These are phyloP conservation scores for Noctua janthe DNA, from an alignment of 2,888 invertebrate genomes.

Conservation along the genomic window DNA sequence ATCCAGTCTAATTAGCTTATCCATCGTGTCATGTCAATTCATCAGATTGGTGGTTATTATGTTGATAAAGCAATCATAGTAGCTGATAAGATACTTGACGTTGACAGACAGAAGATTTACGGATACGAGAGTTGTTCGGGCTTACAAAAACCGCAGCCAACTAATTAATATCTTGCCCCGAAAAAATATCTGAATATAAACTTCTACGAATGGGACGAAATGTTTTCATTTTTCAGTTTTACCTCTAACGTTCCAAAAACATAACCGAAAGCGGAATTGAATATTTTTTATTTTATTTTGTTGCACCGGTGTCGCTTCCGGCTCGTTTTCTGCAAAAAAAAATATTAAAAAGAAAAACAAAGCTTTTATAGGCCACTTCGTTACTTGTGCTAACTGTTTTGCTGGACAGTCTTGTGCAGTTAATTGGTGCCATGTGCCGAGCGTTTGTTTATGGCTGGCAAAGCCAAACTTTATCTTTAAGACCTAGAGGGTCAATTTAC, in stretches of 20 bases:
- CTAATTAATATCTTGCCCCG: background rate
- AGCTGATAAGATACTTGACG: background rate
- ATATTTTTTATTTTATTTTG: constrained; percentile 33
- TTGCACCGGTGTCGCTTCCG: constrained; percentile 31
- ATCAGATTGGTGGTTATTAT: background rate
- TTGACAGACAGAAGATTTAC: background rate
- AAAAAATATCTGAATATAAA: background rate
- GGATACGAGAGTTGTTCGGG: background rate
- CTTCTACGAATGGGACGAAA: background rate
- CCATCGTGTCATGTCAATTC: background rate
- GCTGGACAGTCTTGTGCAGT: background rate
- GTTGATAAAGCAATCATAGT: background rate
- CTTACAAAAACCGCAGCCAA: background rate
- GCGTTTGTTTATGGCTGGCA: background rate
- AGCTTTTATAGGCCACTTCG: constrained; percentile 14
- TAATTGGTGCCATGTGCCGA: background rate
- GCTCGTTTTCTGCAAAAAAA: constrained; percentile 28
- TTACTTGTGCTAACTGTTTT: constrained; percentile 16
- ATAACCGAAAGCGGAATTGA: constrained; percentile 41
- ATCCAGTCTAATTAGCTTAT: background rate
- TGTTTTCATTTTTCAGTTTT: constrained; percentile 31
- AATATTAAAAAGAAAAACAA: constrained; percentile 15
- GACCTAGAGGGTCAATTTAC: background rate
- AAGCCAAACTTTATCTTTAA: background rate
- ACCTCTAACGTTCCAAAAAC: constrained; percentile 30